Conservation (phyloP, 1,140 invertebrate genomes). For the Drosophila grimshawi region DNA sequence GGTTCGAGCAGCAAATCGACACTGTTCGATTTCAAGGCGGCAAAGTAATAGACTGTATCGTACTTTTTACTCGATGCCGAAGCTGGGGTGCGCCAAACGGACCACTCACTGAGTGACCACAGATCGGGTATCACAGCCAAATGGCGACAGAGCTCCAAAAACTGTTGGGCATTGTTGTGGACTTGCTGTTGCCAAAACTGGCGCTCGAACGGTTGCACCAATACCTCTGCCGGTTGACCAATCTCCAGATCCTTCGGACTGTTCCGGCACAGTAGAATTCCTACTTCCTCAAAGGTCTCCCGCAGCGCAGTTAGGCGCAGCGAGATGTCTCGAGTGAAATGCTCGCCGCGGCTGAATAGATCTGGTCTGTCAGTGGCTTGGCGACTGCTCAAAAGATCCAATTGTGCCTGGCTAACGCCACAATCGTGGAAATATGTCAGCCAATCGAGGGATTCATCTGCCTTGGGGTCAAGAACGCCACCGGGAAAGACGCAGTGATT, state of each 20-base stretch:
- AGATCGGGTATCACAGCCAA: conserved; percentile 92
- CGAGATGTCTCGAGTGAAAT: conserved; percentile 88
- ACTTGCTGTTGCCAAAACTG: conserved; percentile 85
- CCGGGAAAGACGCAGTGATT: conserved; percentile 93
- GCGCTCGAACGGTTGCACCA: conserved; percentile 35
- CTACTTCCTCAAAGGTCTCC: conserved; percentile 96
- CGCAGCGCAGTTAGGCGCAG: conserved; percentile 93
- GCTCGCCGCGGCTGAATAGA: conserved; percentile 27
- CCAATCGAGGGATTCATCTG: conserved; percentile 91
- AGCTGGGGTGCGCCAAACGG: conserved; percentile 92
- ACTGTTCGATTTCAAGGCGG: conserved; percentile 85
- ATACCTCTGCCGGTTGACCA: conserved; percentile 25
- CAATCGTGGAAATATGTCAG: conserved; percentile 87
- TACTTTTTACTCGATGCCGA: conserved; percentile 85
- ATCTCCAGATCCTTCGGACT: conserved; percentile 9
- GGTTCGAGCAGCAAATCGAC: conserved; percentile 59
- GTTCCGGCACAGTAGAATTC: conserved; percentile 88
- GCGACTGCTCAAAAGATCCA: conserved; percentile 86
- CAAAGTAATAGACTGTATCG: conserved; percentile 92
- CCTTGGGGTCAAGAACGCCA: conserved; percentile 87
- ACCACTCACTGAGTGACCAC: conserved; percentile 93
- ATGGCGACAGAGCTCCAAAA: conserved; percentile 89
- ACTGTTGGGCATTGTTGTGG: conserved; percentile 89
- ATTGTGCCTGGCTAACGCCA: conserved; percentile 85
- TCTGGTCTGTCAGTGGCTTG: conserved; percentile 48